Evolutionary conservation across 2,113 vertebrate genomes (phyloP).

Genomic region (Halichoeres trimaculatus): DNA sequence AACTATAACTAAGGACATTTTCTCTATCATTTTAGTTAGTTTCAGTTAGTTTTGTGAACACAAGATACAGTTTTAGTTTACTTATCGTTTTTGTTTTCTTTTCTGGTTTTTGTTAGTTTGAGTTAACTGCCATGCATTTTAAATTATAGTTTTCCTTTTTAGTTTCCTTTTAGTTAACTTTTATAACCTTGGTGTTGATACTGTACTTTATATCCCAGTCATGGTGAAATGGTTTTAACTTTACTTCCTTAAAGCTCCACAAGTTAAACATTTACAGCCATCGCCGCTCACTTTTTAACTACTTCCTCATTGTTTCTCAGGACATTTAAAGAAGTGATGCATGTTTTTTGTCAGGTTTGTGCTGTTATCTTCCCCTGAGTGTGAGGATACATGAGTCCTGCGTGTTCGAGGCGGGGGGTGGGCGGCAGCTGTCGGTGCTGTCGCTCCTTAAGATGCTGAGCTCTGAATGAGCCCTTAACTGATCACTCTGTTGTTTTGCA

Average conservation of each 20-base stretch:
- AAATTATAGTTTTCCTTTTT: too few species aligned
- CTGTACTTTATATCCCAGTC: not conserved
- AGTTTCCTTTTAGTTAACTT: too few species aligned
- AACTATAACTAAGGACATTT: too few species aligned
- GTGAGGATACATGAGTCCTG: fast-evolving
- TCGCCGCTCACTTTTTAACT: not conserved
- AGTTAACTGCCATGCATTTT: too few species aligned
- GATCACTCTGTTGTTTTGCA: conserved; percentile 33
- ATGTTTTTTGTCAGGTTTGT: not conserved
- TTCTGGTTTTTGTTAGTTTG: too few species aligned
- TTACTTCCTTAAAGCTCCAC: conserved; percentile 6
- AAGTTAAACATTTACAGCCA: not conserved
- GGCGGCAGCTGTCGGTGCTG: conserved; percentile 17
- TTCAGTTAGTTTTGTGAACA: too few species aligned
- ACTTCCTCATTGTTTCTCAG: conserved; percentile 8
- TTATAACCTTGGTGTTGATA: too few species aligned
- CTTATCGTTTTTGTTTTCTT: too few species aligned
- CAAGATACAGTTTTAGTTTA: too few species aligned
- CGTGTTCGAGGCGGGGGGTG: not conserved
- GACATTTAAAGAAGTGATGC: not conserved
- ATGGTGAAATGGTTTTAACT: not conserved
- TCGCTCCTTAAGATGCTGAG: not conserved
- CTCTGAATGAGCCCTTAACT: conserved; percentile 15
- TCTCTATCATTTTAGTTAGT: too few species aligned
- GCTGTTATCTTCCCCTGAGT: not conserved